Percentiles rank a stretch among this genome's conserved stretches.
phyloP scores from a whole-genome alignment of 2,113 vertebrate species.

The Vanacampus margaritifer region DNA sequence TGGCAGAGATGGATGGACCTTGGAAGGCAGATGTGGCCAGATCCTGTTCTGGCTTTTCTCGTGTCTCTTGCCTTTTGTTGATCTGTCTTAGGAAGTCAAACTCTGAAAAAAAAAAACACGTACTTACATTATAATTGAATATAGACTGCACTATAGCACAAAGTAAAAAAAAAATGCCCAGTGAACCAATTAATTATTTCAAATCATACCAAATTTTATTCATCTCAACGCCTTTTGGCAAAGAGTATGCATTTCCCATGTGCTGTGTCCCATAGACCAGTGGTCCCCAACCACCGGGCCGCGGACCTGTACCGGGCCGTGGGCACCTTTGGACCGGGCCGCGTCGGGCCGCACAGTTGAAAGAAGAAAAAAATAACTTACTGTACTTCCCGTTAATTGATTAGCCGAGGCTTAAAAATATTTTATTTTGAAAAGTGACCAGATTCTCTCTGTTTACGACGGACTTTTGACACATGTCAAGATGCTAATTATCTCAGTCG shows the following conservation, averaged over 20 bases:
- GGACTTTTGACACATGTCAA: no score
- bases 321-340: no score
- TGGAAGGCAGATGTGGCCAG: background rate
- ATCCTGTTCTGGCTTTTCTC: background rate
- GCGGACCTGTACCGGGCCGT: no score
- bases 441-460: no score
- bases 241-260: background rate
- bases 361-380: no score
- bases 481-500: no score
- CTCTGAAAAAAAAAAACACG: background rate
- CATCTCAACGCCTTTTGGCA: background rate
- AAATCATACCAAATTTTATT: background rate
- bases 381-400: no score
- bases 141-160: background rate
- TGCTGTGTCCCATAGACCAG: background rate
- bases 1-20: background rate
- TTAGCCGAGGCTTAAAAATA: no score
- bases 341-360: no score
- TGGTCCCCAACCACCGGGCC: no score
- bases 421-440: no score
- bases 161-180: no score
- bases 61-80: background rate
- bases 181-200: background rate
- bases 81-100: conserved; percentile 3
- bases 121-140: background rate